Evolutionary conservation across 2,113 vertebrate genomes (phyloP).

Genomic region (Nycticorax nycticorax): DNA sequence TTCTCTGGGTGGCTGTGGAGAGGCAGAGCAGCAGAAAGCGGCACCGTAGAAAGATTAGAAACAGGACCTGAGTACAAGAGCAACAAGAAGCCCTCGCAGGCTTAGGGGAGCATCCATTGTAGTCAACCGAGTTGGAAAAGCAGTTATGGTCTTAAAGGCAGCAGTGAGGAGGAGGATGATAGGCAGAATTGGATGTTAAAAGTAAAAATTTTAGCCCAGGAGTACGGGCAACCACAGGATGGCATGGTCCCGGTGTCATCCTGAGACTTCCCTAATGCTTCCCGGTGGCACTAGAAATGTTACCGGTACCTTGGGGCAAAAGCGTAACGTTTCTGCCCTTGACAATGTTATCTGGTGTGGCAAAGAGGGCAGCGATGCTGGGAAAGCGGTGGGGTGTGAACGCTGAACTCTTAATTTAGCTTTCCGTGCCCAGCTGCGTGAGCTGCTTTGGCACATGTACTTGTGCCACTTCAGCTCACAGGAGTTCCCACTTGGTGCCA

Average conservation of each 20-base stretch:
- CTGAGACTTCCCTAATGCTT: neutral
- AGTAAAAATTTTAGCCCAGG: neutral
- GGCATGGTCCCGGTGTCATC: neutral
- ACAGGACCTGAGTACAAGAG: neutral
- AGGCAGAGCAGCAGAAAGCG: neutral
- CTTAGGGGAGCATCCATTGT: neutral
- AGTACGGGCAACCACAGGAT: neutral
- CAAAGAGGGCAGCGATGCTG: neutral
- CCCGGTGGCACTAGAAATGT: neutral
- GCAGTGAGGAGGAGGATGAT: neutral
- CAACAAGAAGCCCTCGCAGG: neutral
- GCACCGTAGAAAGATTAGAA: neutral
- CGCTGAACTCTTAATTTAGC: neutral
- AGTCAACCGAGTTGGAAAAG: neutral
- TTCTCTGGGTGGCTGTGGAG: neutral
- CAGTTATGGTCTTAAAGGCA: neutral
- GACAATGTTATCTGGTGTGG: neutral
- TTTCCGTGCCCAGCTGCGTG: neutral
- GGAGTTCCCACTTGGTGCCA: neutral
- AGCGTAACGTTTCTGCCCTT: neutral
- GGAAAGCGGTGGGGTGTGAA: neutral
- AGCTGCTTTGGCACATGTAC: rapidly evolving
- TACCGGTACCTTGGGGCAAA: neutral
- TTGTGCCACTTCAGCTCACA: neutral
- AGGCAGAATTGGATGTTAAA: neutral